Conservation (phyloP, 2,888 invertebrate genomes). For the Drosophila quasianomalipes region DNA sequence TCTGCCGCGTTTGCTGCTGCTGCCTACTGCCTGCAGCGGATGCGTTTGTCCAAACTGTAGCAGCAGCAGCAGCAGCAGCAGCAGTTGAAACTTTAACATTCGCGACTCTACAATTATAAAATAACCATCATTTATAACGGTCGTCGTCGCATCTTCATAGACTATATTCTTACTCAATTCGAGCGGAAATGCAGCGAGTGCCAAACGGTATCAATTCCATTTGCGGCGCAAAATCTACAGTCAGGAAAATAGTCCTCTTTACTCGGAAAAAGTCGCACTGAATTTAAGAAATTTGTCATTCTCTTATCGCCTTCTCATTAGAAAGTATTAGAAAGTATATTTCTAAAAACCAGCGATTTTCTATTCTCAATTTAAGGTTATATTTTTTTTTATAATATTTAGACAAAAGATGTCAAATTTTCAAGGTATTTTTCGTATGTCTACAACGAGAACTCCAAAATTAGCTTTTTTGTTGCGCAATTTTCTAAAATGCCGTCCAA, state of each 20-base stretch:
- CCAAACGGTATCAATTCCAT: constrained; percentile 40
- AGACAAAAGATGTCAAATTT: rapidly evolving
- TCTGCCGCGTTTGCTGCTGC: constrained; percentile 4
- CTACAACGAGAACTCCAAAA: background rate
- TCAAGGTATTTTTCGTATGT: background rate
- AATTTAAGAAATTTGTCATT: background rate
- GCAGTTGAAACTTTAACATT: constrained; percentile 16
- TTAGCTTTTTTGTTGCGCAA: background rate
- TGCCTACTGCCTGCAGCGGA: constrained; percentile 49
- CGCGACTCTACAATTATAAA: constrained; percentile 73
- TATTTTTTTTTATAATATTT: background rate
- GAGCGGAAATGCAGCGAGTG: constrained; percentile 67
- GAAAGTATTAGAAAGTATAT: background rate
- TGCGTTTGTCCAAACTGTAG: constrained; percentile 52
- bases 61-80: constrained; percentile 5
- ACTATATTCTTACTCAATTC: constrained; percentile 45
- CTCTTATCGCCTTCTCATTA: background rate
- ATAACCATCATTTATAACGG: constrained; percentile 78
- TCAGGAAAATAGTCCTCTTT: background rate
- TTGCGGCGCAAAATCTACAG: background rate
- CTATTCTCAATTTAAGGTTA: background rate
- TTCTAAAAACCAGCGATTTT: background rate
- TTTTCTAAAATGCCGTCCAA: background rate
- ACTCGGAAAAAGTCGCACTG: background rate
- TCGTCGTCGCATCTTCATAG: constrained; percentile 11